A percentile compares a stretch with the other conserved stretches of the same genome.
Conservation (phyloP, 2,797 vertebrate species). For the Tokudaia muenninki region DNA sequence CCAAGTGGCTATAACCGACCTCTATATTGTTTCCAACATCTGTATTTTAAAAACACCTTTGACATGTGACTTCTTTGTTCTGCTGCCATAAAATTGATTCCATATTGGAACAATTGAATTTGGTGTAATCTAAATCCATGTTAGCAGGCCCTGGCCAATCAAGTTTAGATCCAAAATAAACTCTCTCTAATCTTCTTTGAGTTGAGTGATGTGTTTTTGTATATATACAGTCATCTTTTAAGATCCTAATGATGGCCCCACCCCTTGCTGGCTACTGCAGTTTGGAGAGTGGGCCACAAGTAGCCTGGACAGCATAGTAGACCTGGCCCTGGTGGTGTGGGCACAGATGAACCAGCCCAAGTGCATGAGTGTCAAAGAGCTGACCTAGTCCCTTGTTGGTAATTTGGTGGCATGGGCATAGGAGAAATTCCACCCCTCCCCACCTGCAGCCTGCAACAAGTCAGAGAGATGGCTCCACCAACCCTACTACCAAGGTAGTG, state of each 20-base stretch:
- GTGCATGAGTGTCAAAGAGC: no score
- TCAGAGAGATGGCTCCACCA: no score
- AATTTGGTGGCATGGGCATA: no score
- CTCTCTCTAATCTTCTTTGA: not conserved
- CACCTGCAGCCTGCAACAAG: no score
- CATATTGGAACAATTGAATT: not conserved
- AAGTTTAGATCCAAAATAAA: not conserved
- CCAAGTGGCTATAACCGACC: not conserved
- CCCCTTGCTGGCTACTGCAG: no score
- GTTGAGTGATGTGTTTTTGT: not conserved
- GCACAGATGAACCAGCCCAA: no score
- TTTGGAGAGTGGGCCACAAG: no score
- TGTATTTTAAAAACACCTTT: not conserved
- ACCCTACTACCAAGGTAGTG: no score
- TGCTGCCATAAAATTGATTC: not conserved
- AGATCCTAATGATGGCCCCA: not conserved
- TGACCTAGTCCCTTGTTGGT: no score
- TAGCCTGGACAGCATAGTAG: not conserved
- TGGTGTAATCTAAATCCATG: not conserved
- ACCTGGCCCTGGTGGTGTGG: no score
- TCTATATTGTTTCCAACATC: not conserved
- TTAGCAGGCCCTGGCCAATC: not conserved
- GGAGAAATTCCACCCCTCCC: no score
- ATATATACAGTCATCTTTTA: not conserved
- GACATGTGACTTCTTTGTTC: not conserved